Percentiles rank a stretch among this genome's conserved stretches.
Conservation (phyloP, 2,888 invertebrate species). For the Acanthosepion esculentum region DNA sequence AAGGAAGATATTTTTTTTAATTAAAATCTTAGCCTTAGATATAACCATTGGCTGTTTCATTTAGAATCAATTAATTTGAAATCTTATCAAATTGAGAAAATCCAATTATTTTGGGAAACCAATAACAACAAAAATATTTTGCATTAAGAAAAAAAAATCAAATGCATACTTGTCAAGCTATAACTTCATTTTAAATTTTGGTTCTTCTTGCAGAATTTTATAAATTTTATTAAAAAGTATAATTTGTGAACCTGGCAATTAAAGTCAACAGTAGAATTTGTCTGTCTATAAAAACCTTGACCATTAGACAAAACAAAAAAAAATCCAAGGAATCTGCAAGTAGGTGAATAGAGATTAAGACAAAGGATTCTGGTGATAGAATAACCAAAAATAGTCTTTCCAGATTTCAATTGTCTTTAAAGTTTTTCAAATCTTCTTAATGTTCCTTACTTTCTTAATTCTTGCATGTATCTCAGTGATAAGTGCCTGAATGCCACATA, state of each 20-base stretch:
- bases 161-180: neutral
- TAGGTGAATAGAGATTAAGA: too few species aligned
- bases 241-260: neutral
- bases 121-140: neutral
- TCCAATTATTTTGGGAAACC: constrained; percentile 3
- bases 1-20: neutral
- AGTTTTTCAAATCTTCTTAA: too few species aligned
- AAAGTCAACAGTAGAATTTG: neutral
- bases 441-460: too few species aligned
- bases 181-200: neutral
- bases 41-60: neutral
- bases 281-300: neutral
- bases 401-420: too few species aligned
- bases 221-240: neutral
- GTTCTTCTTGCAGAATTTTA: neutral
- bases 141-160: neutral
- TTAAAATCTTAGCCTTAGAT: neutral
- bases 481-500: too few species aligned
- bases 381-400: too few species aligned
- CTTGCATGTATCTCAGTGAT: too few species aligned
- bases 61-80: constrained; percentile 33
- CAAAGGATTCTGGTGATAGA: too few species aligned
- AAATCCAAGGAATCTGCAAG: too few species aligned
- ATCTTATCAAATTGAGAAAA: constrained; percentile 20
- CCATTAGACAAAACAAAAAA: too few species aligned